These are phyloP conservation scores for Poeciliopsis turneri DNA, from an alignment of 2,797 vertebrate genomes.

Conservation along the genomic window DNA sequence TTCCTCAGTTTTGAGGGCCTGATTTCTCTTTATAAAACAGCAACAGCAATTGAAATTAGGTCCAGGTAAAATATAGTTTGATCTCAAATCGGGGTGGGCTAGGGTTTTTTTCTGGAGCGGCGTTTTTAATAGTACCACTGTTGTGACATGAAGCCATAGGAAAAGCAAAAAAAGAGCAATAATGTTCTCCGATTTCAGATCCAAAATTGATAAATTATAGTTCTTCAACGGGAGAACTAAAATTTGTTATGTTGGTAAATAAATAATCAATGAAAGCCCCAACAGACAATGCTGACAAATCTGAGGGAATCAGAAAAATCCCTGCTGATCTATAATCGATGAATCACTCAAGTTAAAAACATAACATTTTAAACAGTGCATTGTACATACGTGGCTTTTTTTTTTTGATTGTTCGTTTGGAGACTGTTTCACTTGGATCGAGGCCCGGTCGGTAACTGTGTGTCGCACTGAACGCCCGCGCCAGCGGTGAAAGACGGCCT, in stretches of 20 bases:
- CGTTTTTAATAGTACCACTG: too few relatives aligned
- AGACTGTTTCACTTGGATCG: slow-evolving; percentile 8
- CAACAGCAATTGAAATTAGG: neutral
- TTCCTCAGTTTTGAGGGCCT: neutral
- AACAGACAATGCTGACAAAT: neutral
- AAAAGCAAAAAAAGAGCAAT: too few relatives aligned
- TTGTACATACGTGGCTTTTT: neutral
- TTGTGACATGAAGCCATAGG: too few relatives aligned
- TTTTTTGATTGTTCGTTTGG: neutral
- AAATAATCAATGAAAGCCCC: neutral
- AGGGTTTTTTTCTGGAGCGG: too few relatives aligned
- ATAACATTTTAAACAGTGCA: neutral
- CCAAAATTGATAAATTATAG: neutral
- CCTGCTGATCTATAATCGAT: neutral
- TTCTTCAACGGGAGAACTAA: neutral
- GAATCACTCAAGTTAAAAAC: neutral
- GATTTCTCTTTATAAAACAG: neutral
- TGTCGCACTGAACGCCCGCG: slow-evolving; percentile 8
- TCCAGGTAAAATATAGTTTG: neutral
- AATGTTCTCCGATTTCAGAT: too few relatives aligned
- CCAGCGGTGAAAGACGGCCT: slow-evolving; percentile 44
- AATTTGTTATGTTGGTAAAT: neutral
- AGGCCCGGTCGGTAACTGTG: slow-evolving; percentile 36
- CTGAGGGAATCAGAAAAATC: neutral
- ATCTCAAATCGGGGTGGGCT: neutral